Percentiles rank a stretch among this genome's conserved stretches.
Conservation (phyloP, 2,113 vertebrate genomes). For the Limanda limanda region DNA sequence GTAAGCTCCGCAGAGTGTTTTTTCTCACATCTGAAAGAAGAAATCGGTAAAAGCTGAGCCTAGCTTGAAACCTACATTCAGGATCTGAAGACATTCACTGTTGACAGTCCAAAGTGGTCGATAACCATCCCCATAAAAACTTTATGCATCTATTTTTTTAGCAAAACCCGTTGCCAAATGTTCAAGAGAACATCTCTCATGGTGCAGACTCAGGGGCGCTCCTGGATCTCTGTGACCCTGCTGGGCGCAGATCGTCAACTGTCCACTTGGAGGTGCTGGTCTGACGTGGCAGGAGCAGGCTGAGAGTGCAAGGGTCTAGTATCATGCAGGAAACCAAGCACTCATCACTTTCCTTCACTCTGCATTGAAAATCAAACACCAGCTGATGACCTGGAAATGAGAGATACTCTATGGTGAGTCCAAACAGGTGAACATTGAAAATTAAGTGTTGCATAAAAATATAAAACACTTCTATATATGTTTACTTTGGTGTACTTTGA, state of each 20-base stretch:
- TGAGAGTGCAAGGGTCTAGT: slow-evolving; percentile 37
- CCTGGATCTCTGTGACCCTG: not conserved
- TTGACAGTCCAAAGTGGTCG: slow-evolving; percentile 41
- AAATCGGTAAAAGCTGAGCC: slow-evolving; percentile 43
- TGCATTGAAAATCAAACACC: slow-evolving; percentile 33
- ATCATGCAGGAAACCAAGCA: slow-evolving; percentile 55
- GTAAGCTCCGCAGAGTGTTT: slow-evolving; percentile 27
- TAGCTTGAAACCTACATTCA: slow-evolving; percentile 69
- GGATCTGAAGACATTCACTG: slow-evolving; percentile 54
- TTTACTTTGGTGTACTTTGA: not conserved
- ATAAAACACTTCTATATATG: not conserved
- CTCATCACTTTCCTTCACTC: slow-evolving; percentile 30
- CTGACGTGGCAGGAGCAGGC: slow-evolving; percentile 37
- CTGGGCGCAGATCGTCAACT: slow-evolving; percentile 42
- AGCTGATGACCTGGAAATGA: slow-evolving; percentile 44
- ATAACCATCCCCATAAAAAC: slow-evolving; percentile 19
- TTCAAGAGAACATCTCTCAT: slow-evolving; percentile 17
- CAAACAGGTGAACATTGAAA: not conserved
- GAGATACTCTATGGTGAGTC: not conserved
- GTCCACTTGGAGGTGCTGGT: slow-evolving; percentile 51
- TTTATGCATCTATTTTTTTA: not conserved
- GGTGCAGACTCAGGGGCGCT: not conserved
- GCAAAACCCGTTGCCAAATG: slow-evolving; percentile 40
- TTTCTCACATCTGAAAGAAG: slow-evolving; percentile 25
- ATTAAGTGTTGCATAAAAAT: too few species aligned